phyloP scores from a whole-genome alignment of 1,140 invertebrate species.

The Lepidurus apus region DNA sequence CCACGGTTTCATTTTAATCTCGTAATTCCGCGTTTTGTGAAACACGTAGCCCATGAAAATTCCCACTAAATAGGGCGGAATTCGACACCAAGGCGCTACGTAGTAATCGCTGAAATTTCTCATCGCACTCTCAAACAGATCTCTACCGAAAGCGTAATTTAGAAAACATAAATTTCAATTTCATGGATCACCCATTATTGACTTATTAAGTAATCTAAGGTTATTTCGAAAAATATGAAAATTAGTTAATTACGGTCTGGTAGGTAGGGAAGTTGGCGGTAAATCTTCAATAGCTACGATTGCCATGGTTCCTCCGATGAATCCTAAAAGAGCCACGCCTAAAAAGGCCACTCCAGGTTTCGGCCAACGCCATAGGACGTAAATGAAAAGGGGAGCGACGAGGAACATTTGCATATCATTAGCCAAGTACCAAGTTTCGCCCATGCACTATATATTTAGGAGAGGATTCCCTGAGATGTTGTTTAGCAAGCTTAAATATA shows the following conservation, averaged over 20 bases:
- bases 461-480: slow-evolving; percentile 26
- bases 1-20: slow-evolving; percentile 1
- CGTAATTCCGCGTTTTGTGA: neutral
- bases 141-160: too few species aligned
- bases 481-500: neutral
- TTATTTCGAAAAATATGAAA: neutral
- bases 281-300: slow-evolving; percentile 32
- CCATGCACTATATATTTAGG: slow-evolving; percentile 57
- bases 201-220: neutral
- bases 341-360: slow-evolving; percentile 34
- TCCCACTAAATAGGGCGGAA: slow-evolving; percentile 32
- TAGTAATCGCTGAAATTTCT: neutral
- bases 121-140: too few species aligned
- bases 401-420: slow-evolving; percentile 75
- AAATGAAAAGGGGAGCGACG: slow-evolving; percentile 66
- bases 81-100: slow-evolving; percentile 8
- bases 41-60: slow-evolving; percentile 26
- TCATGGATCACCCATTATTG: slow-evolving; percentile 39
- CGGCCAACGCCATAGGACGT: slow-evolving; percentile 43
- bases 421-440: slow-evolving; percentile 76
- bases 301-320: slow-evolving; percentile 33
- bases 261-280: slow-evolving; percentile 34
- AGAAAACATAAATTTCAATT: too few species aligned
- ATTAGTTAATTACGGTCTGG: slow-evolving; percentile 32
- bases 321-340: slow-evolving; percentile 34